These are phyloP conservation scores for Pyxicephalus adspersus DNA, from an alignment of 2,113 vertebrate species.

Conservation along the genomic window DNA sequence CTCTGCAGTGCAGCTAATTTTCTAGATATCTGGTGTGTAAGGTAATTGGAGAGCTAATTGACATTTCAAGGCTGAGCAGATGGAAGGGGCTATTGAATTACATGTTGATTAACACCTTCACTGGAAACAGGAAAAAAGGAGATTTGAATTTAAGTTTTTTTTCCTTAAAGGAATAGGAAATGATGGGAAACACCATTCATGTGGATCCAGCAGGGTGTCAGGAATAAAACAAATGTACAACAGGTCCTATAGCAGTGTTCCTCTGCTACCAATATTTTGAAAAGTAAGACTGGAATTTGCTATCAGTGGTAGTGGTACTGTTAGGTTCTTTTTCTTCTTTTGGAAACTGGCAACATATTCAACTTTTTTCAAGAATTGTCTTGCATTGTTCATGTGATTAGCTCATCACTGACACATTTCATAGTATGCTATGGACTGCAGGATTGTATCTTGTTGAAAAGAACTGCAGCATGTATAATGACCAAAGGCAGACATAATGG, in stretches of 20 bases:
- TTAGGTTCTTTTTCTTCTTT: too few species aligned
- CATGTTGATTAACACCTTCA: slow-evolving; percentile 39
- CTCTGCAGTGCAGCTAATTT: slow-evolving; percentile 1
- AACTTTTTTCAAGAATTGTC: too few species aligned
- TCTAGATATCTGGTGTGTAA: background rate
- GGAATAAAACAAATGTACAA: background rate
- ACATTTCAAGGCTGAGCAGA: slow-evolving; percentile 43
- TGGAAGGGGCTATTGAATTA: slow-evolving; percentile 6
- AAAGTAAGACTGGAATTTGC: too few species aligned
- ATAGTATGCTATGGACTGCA: too few species aligned
- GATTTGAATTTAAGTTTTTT: slow-evolving; percentile 2
- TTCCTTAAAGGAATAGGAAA: slow-evolving; percentile 4
- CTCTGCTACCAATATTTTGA: background rate
- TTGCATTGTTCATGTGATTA: too few species aligned
- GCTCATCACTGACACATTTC: too few species aligned
- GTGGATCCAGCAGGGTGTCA: background rate
- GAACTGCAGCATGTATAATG: too few species aligned
- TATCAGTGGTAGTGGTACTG: too few species aligned
- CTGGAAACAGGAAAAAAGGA: background rate
- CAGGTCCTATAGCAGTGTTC: background rate
- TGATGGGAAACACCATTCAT: background rate
- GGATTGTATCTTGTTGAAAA: too few species aligned
- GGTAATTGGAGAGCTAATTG: slow-evolving; percentile 1
- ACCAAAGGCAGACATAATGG: too few species aligned
- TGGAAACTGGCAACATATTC: too few species aligned